Conservation (phyloP, 1,140 invertebrate species). For the Dendrolimus punctatus region DNA sequence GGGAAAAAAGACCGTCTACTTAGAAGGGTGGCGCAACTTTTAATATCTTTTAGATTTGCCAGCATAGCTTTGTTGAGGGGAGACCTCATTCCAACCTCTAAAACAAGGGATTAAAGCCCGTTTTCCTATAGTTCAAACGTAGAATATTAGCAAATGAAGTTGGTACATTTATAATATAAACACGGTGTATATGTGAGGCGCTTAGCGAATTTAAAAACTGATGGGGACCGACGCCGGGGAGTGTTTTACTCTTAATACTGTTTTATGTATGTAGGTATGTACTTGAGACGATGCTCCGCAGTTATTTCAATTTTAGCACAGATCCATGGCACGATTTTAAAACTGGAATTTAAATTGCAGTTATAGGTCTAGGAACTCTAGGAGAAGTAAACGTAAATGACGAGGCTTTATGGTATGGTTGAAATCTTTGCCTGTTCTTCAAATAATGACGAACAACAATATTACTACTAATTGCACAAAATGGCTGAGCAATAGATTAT, state of each 20-base stretch:
- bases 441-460: too few relatives aligned
- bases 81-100: neutral
- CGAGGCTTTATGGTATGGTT: too few relatives aligned
- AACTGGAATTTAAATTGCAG: too few relatives aligned
- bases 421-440: too few relatives aligned
- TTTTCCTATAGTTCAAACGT: neutral
- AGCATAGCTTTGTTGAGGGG: too few relatives aligned
- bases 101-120: neutral
- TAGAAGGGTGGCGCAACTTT: conserved; percentile 65
- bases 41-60: conserved; percentile 42
- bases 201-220: conserved; percentile 59
- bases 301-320: too few relatives aligned
- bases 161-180: conserved; percentile 46
- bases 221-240: conserved; percentile 31
- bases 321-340: too few relatives aligned
- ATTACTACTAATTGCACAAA: too few relatives aligned
- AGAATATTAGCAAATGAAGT: conserved; percentile 8
- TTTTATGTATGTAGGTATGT: conserved; percentile 3
- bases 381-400: too few relatives aligned
- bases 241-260: conserved; percentile 25
- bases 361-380: too few relatives aligned
- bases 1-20: conserved; percentile 62
- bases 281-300: neutral
- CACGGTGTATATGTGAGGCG: conserved; percentile 43
- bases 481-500: too few relatives aligned